These are phyloP conservation scores for Heliothis subflexa DNA, from an alignment of 1,140 invertebrate species.

Conservation along the genomic window DNA sequence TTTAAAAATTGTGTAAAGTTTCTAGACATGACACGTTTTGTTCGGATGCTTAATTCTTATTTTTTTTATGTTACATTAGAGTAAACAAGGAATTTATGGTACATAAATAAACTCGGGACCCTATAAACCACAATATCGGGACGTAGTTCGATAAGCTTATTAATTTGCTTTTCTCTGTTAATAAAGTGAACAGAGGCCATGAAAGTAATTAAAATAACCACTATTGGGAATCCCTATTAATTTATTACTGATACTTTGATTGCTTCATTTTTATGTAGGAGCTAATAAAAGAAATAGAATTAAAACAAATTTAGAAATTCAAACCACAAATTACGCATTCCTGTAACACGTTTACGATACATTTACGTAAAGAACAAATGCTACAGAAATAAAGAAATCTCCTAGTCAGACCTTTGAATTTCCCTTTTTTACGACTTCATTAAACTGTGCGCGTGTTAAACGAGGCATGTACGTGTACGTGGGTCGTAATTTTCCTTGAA, in stretches of 20 bases:
- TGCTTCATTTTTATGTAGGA: background rate
- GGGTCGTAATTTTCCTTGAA: conserved; percentile 60
- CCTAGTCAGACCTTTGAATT: conserved; percentile 50
- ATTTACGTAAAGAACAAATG: conserved; percentile 25
- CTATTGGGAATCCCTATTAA: background rate
- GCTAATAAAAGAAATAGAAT: background rate
- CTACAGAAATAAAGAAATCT: conserved; percentile 31
- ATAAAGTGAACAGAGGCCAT: background rate
- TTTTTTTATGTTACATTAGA: background rate
- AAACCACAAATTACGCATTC: background rate
- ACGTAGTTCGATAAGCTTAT: background rate
- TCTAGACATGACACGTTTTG: conserved; percentile 29
- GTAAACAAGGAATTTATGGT: background rate
- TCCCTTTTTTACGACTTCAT: conserved; percentile 62
- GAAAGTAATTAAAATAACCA: conserved; percentile 2
- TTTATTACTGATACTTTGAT: background rate
- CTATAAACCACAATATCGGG: background rate
- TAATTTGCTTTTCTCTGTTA: conserved; percentile 6
- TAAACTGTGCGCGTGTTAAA: conserved; percentile 61
- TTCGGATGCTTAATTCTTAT: conserved; percentile 24
- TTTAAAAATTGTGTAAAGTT: conserved; percentile 43
- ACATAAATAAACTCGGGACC: background rate
- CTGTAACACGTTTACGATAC: background rate
- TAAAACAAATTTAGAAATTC: too few species aligned
- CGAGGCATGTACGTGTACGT: conserved; percentile 52